Evolutionary conservation across 2,797 vertebrate genomes (phyloP), one percentile per base, ranked within the genome.

Genomic region (Lateolabrax maculatus): DNA sequence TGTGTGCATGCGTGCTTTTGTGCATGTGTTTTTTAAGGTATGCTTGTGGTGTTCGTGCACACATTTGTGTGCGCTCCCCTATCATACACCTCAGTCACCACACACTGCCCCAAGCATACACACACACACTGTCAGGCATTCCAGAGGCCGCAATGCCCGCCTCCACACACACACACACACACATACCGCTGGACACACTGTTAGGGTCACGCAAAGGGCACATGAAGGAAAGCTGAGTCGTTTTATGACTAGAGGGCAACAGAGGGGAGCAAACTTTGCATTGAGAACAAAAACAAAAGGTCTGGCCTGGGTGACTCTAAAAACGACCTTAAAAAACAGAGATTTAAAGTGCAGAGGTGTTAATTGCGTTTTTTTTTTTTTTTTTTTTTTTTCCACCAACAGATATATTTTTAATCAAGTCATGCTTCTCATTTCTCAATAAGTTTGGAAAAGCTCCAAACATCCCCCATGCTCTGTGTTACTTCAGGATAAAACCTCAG

Each of bases 161-260:
- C 64, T 18, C 52, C 65, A 79, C 58, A 80, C 78, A 78, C 43
- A 39, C 52, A 55, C 68, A 64, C 39, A 83, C 77, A 80, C 65
- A 85, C 85, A 88, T 75, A 89, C 87, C 87, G 87, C 66, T 61
- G 53, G 77, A 80, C 85, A 77, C 77, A 89, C 84, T 69, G 77
- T 51, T 65, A 79, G 85, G 85, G 88, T 90, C 84, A 36, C 67
- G 67, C 74, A 88, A 88, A 90, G 87, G 90, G 68, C 85, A 52
- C 81, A 68, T 52, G 23, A 74, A 78, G 63, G 81, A 83, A 87
- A 92, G 51, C 60, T 36, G 71, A 90, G 78, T 78, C 21, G n/a
- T 78, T 90, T 90, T 86, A 90, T 83, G 74, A 85, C 71, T 15
- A 34, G 31, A 72, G 69, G 56, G 67, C 62, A 80, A 74, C 31